Evolutionary conservation across 2,888 invertebrate genomes (phyloP).

Genomic region (Heliothis peltigera): DNA sequence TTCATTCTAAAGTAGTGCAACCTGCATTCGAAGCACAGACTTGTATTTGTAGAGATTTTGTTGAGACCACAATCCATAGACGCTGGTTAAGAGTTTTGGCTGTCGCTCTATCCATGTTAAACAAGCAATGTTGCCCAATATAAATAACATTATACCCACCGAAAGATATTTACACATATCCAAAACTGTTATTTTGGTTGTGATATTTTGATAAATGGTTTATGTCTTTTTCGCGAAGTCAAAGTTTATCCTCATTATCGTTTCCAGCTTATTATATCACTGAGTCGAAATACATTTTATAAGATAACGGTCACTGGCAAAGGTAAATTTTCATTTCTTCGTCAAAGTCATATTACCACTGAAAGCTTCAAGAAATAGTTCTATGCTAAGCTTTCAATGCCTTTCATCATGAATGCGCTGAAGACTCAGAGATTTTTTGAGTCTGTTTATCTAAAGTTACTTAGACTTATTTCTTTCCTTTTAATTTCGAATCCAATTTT

Average conservation of each 20-base stretch:
- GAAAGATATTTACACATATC: neutral
- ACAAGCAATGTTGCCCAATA: too few relatives aligned
- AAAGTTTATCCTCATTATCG: constrained; percentile 20
- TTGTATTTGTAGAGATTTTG: too few relatives aligned
- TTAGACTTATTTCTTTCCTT: neutral
- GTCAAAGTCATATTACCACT: too few relatives aligned
- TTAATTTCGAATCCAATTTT: neutral
- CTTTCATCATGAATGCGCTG: neutral
- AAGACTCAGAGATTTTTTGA: neutral
- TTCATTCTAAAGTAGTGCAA: too few relatives aligned
- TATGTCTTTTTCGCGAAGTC: constrained; percentile 22
- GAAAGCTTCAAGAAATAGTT: neutral
- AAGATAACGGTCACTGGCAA: neutral
- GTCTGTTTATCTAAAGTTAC: neutral
- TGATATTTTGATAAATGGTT: neutral
- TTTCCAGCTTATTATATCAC: constrained; percentile 5
- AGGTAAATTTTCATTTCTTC: neutral
- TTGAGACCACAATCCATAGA: too few relatives aligned
- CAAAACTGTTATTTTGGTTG: neutral
- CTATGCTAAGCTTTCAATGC: neutral
- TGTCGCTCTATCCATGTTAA: too few relatives aligned
- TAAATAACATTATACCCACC: too few relatives aligned
- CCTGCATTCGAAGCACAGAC: too few relatives aligned
- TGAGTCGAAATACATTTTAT: neutral
- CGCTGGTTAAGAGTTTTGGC: too few relatives aligned